Percentiles rank a stretch among this genome's conserved stretches.
These are phyloP conservation scores for Drosophila quadrilineata DNA, from an alignment of 1,140 invertebrate species.

Conservation along the genomic window DNA sequence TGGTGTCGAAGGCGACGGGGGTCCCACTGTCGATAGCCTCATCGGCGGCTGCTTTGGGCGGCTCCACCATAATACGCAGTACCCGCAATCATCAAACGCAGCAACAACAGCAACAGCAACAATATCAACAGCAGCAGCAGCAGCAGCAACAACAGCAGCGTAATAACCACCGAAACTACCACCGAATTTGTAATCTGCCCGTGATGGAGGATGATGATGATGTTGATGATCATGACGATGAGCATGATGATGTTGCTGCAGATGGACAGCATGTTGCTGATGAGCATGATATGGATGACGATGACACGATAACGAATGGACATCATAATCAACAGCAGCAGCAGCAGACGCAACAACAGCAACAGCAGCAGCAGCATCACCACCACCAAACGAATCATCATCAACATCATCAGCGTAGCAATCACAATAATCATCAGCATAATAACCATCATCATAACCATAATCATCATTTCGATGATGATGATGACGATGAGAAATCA, in stretches of 20 bases:
- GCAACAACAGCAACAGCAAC: slow-evolving; percentile 36
- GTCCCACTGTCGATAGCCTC: slow-evolving; percentile 72
- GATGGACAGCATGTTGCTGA: slow-evolving; percentile 47
- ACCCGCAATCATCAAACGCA: slow-evolving; percentile 67
- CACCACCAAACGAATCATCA: slow-evolving; percentile 18
- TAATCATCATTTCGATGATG: slow-evolving; percentile 77
- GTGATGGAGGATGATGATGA: slow-evolving; percentile 76
- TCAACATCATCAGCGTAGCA: slow-evolving; percentile 27
- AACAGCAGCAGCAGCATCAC: slow-evolving; percentile 19
- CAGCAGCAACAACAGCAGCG: slow-evolving; percentile 42
- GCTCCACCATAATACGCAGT: slow-evolving; percentile 73
- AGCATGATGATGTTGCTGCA: slow-evolving; percentile 23
- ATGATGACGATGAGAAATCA: slow-evolving; percentile 79
- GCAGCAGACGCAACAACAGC: slow-evolving; percentile 9
- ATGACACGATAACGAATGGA: too few species aligned
- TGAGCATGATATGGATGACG: too few species aligned
- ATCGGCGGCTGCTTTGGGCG: slow-evolving; percentile 62
- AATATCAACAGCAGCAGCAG: slow-evolving; percentile 48
- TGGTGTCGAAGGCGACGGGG: slow-evolving; percentile 71
- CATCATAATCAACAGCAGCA: slow-evolving; percentile 30
- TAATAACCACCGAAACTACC: slow-evolving; percentile 80
- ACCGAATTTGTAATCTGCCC: slow-evolving; percentile 75
- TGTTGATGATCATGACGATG: slow-evolving; percentile 61
- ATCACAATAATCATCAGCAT: slow-evolving; percentile 13
- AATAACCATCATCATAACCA: slow-evolving; percentile 51